These are phyloP conservation scores for Nematostella vectensis DNA, from an alignment of 92 coral and sea anemone genomes.

Conservation along the genomic window DNA sequence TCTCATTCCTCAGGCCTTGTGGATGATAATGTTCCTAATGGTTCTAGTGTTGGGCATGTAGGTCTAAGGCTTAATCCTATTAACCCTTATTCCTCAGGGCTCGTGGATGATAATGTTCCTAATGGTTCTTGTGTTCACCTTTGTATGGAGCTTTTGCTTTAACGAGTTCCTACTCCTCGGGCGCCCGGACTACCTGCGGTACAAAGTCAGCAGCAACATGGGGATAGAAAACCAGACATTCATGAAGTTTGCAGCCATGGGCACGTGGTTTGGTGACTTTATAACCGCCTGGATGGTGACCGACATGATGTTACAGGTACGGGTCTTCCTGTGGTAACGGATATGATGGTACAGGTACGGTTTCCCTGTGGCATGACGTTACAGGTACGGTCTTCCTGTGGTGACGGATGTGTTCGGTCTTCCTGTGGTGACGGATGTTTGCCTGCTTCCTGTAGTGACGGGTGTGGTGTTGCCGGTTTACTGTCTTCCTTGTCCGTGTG, in stretches of 20 bases:
- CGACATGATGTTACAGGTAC: slow-evolving; percentile 87
- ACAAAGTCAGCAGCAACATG: slow-evolving; percentile 56
- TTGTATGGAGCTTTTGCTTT: slow-evolving; percentile 60
- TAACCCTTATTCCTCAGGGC: too few species aligned
- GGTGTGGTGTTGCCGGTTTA: too few species aligned
- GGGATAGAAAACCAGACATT: slow-evolving; percentile 80
- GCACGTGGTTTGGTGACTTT: slow-evolving; percentile 92
- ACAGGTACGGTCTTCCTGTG: slow-evolving; percentile 54
- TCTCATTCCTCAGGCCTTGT: slow-evolving; percentile 62
- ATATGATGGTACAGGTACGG: too few species aligned
- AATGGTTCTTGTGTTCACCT: slow-evolving; percentile 51
- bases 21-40: slow-evolving; percentile 84
- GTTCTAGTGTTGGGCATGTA: slow-evolving; percentile 56
- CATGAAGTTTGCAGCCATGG: slow-evolving; percentile 82
- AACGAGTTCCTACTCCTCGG: slow-evolving; percentile 66
- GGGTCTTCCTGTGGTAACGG: slow-evolving; percentile 75
- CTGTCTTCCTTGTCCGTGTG: too few species aligned
- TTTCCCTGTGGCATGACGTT: too few species aligned
- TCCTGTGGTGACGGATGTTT: slow-evolving; percentile 91
- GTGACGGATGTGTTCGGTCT: too few species aligned
- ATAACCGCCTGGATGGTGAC: slow-evolving; percentile 91
- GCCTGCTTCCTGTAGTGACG: too few species aligned
- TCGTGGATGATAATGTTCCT: slow-evolving; percentile 93
- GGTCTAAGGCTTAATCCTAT: too few species aligned
- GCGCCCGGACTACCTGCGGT: slow-evolving; percentile 44